Conservation (phyloP, 2,888 invertebrate species). For the Leptothorax acervorum region DNA sequence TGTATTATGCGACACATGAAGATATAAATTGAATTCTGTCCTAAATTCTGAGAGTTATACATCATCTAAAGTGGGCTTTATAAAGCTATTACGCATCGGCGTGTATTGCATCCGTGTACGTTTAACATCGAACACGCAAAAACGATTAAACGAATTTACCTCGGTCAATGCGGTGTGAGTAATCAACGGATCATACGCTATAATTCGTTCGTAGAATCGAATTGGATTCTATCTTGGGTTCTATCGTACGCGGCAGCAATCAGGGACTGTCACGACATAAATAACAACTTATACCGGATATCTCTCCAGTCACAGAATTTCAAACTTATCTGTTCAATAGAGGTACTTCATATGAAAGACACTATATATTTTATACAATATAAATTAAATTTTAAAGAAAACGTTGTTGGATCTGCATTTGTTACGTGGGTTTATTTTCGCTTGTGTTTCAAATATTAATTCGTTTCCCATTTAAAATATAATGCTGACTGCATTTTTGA, state of each 20-base stretch:
- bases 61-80: not conserved
- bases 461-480: not conserved
- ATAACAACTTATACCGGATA: not conserved
- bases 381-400: not conserved
- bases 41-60: not conserved
- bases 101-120: not conserved
- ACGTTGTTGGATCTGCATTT: not conserved
- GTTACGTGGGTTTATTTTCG: not conserved
- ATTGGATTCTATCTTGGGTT: constrained; percentile 24
- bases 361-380: not conserved
- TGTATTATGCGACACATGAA: not conserved
- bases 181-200: constrained; percentile 47
- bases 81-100: constrained; percentile 18
- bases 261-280: not conserved
- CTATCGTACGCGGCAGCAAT: not conserved
- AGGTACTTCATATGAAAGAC: not conserved
- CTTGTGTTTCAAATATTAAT: not conserved
- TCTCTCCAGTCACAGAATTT: not conserved
- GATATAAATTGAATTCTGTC: not conserved
- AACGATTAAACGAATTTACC: constrained; percentile 53
- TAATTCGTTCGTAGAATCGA: constrained; percentile 7
- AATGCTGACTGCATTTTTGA: not conserved
- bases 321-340: not conserved
- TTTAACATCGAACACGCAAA: constrained; percentile 21
- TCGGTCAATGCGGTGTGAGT: constrained; percentile 38